Conservation (phyloP, 2,888 invertebrate species). For the Ochropleura leucogaster region DNA sequence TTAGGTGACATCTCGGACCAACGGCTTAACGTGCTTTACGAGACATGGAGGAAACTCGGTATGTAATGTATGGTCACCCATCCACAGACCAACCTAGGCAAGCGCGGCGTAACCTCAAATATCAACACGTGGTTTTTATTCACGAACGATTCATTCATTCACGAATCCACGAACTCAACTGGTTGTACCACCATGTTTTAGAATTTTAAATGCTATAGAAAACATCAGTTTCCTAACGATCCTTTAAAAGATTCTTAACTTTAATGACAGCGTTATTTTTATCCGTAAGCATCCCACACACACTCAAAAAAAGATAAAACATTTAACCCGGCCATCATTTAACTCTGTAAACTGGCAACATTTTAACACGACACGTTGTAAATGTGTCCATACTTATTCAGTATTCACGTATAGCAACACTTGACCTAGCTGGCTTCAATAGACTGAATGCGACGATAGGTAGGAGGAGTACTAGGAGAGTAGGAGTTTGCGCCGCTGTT, state of each 20-base stretch:
- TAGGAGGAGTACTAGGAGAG: slow-evolving; percentile 4
- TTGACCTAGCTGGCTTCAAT: slow-evolving; percentile 57
- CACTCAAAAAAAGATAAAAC: not conserved
- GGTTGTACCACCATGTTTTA: too few relatives aligned
- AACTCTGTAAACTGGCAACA: slow-evolving; percentile 29
- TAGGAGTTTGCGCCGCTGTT: slow-evolving; percentile 16
- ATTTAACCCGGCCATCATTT: slow-evolving; percentile 4
- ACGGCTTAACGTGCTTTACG: too few relatives aligned
- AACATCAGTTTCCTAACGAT: too few relatives aligned
- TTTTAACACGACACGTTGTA: slow-evolving; percentile 30
- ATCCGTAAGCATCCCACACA: not conserved
- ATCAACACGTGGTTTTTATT: too few relatives aligned
- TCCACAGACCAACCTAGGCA: too few relatives aligned
- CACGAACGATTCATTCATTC: too few relatives aligned
- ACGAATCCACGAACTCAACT: too few relatives aligned
- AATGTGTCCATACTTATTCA: slow-evolving; percentile 28
- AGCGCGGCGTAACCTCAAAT: too few relatives aligned
- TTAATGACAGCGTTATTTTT: not conserved
- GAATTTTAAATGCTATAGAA: too few relatives aligned
- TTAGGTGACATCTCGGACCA: too few relatives aligned
- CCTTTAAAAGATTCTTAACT: not conserved
- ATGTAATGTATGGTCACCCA: too few relatives aligned
- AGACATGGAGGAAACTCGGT: too few relatives aligned
- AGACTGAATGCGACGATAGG: slow-evolving; percentile 46
- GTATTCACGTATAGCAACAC: slow-evolving; percentile 55